phyloP scores from a whole-genome alignment of 2,888 invertebrate genomes.

The Lasioglossum malachurum region DNA sequence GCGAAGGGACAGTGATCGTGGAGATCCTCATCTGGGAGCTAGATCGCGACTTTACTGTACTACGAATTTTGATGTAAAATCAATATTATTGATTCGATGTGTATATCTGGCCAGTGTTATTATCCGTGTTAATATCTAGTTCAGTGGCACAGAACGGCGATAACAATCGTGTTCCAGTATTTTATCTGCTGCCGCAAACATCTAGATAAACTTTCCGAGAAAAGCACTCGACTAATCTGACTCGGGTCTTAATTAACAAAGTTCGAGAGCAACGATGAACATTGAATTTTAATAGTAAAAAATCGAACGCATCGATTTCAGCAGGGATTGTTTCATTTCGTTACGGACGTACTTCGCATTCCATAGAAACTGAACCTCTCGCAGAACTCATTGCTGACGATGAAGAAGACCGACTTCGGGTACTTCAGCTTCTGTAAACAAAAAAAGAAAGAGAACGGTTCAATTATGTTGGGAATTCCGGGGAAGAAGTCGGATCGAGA shows the following conservation, averaged over 20 bases:
- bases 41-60: no score
- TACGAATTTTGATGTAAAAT: no score
- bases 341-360: conserved; percentile 92
- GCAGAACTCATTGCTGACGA: conserved; percentile 98
- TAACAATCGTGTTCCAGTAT: neutral
- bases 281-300: no score
- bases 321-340: neutral
- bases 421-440: conserved; percentile 89
- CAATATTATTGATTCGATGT: no score
- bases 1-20: no score
- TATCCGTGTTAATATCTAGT: neutral
- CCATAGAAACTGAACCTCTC: conserved; percentile 99
- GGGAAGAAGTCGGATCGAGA: neutral
- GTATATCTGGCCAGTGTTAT: neutral
- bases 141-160: neutral
- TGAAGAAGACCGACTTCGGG: conserved; percentile 96
- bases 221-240: no score
- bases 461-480: neutral
- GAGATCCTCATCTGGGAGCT: no score
- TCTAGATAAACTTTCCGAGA: neutral
- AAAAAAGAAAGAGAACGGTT: neutral
- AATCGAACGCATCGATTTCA: no score
- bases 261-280: no score
- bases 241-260: no score
- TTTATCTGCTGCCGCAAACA: neutral